These are phyloP conservation scores for Calameuta filiformis DNA, from an alignment of 2,888 invertebrate genomes.

Conservation along the genomic window DNA sequence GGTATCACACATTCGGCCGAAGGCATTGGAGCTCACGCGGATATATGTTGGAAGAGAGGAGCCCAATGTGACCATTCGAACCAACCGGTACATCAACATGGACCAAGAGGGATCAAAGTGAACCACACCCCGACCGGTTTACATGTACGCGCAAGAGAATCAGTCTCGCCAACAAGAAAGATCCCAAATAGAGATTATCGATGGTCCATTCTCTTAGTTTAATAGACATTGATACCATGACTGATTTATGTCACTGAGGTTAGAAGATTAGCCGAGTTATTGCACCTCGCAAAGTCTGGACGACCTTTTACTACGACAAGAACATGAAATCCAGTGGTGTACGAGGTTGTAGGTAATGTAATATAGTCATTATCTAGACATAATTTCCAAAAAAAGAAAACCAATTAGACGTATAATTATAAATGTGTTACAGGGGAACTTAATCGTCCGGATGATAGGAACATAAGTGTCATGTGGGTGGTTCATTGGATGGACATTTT, in stretches of 20 bases:
- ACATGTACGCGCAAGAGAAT: conserved; percentile 14
- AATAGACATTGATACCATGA: conserved; percentile 22
- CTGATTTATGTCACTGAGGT: not conserved
- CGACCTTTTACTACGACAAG: not conserved
- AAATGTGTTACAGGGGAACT: not conserved
- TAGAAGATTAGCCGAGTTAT: not conserved
- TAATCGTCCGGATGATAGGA: not conserved
- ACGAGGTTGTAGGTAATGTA: not conserved
- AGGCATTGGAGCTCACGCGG: not conserved
- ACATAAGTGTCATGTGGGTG: not conserved
- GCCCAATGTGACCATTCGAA: not conserved
- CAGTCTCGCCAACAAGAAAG: conserved; percentile 6
- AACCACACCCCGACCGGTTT: conserved; percentile 32
- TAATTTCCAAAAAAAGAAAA: not conserved
- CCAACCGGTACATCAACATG: not conserved
- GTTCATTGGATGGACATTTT: not conserved
- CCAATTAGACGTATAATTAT: not conserved
- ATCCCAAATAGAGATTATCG: conserved; percentile 24
- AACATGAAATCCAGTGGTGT: not conserved
- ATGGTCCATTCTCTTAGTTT: conserved; percentile 26
- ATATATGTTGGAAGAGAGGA: not conserved
- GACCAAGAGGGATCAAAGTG: not conserved
- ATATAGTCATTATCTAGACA: not conserved
- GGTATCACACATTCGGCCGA: not conserved
- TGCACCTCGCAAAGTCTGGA: not conserved